Evolutionary conservation across 2,797 vertebrate species (phyloP), one percentile per base, ranked within the genome.

Genomic region (Lepus oiostolus): DNA sequence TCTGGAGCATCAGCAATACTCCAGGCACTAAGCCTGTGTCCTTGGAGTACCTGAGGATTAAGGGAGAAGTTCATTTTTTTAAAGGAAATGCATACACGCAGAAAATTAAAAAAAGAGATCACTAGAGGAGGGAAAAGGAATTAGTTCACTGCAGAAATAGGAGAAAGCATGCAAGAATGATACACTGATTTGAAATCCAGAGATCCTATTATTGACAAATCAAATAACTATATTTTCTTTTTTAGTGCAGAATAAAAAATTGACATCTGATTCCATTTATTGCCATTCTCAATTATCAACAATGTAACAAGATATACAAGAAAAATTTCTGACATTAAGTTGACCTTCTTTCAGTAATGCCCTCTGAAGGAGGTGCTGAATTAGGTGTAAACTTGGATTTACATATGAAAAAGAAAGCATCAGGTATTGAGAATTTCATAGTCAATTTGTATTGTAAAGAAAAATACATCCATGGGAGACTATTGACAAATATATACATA

Each of bases 191-290:
- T 77, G 26, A 93, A 88, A 96, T 75, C 17, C 9, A 62, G 75
- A 85, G 90, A n/a, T 96, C 88, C 52, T 71, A 22, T 85, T 62
- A 86, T 30, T 91, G 38, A 42, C 77, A 91, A 77, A 58, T 89
- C 84, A 95, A 94, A 91, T 90, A 81, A 89, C 91, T 89, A 28
- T 74, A 42, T 92, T 95, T 76, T 65, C 32, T 63, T 92, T 93
- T 50, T 30, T 35, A 35, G 12, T 68, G 6, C 68, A 52, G 38
- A 94, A 81, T 77, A 93, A 96, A 89, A 63, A 32, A 81, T 80
- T 90, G 21, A n/a, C 54, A 10, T 89, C 58, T 90, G 28, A 89
- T 86, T 93, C 95, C 81, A 95, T 60, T 93, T 94, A 81, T 76
- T 94, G 24, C 90, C 63, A 87, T 87, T 90, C 19, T 17, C 85